Evolutionary conservation across 2,797 vertebrate species (phyloP).

Genomic region (Lophius americanus): DNA sequence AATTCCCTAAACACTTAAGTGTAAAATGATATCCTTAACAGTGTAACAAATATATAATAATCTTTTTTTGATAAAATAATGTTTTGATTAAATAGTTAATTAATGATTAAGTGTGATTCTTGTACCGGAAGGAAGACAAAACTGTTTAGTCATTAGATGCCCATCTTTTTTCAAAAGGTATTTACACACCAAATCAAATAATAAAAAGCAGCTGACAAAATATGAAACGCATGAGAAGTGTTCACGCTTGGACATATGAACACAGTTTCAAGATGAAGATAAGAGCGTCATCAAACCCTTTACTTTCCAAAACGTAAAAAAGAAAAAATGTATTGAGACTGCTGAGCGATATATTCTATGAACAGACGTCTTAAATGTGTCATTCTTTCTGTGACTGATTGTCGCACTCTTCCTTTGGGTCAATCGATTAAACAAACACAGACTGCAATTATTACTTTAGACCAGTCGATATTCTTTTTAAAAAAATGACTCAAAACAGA

Average conservation of each 20-base stretch:
- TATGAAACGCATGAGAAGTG: too few species aligned
- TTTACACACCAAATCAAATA: too few species aligned
- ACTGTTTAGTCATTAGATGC: background rate
- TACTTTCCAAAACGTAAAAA: background rate
- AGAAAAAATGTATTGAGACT: background rate
- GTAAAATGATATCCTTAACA: too few species aligned
- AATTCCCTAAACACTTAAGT: too few species aligned
- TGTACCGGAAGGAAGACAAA: too few species aligned
- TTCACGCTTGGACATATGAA: background rate
- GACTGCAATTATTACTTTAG: background rate
- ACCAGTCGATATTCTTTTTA: background rate
- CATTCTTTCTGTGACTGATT: background rate
- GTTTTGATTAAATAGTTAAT: too few species aligned
- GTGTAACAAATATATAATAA: too few species aligned
- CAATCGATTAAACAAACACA: constrained; percentile 2
- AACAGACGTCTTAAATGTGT: background rate
- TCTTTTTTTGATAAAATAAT: too few species aligned
- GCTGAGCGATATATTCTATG: background rate
- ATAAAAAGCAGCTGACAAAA: too few species aligned
- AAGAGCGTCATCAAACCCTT: background rate
- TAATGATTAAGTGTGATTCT: too few species aligned
- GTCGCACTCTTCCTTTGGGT: background rate
- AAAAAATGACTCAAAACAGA: background rate
- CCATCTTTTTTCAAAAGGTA: too few species aligned
- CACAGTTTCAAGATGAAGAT: background rate